Conservation (phyloP, 37 sponge, comb jelly and placozoan species). For the Oscarella lobularis region DNA sequence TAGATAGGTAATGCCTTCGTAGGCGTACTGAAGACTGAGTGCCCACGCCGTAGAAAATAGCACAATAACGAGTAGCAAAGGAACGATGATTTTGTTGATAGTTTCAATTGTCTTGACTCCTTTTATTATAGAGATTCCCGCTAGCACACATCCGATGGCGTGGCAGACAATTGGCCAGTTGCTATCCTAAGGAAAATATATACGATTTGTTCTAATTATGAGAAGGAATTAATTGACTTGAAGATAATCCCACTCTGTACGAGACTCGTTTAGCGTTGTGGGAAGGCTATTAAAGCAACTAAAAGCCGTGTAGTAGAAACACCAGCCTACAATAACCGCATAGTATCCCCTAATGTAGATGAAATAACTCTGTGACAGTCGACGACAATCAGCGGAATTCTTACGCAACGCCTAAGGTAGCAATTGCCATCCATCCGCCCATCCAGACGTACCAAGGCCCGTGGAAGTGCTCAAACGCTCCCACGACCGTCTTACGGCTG, state of each 20-base stretch:
- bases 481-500: constrained; percentile 45
- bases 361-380: no score
- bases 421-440: constrained; percentile 48
- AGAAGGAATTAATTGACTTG: constrained; percentile 31
- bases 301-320: constrained; percentile 54
- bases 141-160: constrained; percentile 42
- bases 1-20: constrained; percentile 49
- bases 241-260: constrained; percentile 24
- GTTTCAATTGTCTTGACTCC: constrained; percentile 56
- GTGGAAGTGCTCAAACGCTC: constrained; percentile 31
- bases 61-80: constrained; percentile 51
- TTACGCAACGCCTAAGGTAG: constrained; percentile 43
- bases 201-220: no score
- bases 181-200: constrained; percentile 27
- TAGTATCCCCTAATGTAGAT: constrained; percentile 56
- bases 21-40: constrained; percentile 51
- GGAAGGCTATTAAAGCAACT: constrained; percentile 30
- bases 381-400: not conserved
- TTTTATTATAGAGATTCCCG: constrained; percentile 42
- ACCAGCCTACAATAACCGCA: constrained; percentile 68
- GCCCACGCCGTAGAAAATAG: constrained; percentile 56
- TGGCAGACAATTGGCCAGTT: constrained; percentile 49
- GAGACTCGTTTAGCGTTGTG: constrained; percentile 13
- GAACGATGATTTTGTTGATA: constrained; percentile 55
- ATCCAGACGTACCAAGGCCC: constrained; percentile 60